Evolutionary conservation across 64 coral and sea anemone genomes (phyloP).

Genomic region (Stylophora pistillata): DNA sequence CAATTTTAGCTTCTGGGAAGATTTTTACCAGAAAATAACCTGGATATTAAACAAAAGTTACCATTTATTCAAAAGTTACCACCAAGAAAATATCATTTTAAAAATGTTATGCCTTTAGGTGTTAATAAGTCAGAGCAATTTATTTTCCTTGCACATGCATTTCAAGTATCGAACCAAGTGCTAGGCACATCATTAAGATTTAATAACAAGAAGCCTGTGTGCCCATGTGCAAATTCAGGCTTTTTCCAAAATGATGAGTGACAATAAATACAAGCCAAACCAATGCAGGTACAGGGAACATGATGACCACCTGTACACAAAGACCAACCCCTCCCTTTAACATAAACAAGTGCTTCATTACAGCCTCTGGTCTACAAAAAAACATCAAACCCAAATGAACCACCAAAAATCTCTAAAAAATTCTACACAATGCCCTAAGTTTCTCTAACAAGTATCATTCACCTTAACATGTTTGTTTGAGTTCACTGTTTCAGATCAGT

Average conservation of each 20-base stretch:
- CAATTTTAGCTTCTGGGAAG: slow-evolving; percentile 47
- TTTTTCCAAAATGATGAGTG: slow-evolving; percentile 36
- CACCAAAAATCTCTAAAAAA: no score
- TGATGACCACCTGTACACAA: not conserved
- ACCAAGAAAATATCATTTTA: not conserved
- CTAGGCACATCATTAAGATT: slow-evolving; percentile 40
- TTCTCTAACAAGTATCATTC: no score
- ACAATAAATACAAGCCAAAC: slow-evolving; percentile 41
- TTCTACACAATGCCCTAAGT: no score
- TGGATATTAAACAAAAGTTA: not conserved
- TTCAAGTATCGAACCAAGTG: slow-evolving; percentile 40
- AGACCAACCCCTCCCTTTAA: not conserved
- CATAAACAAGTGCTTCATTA: not conserved
- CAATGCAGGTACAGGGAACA: slow-evolving; percentile 37
- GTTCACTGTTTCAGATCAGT: no score
- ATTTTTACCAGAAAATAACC: not conserved
- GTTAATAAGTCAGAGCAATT: not conserved
- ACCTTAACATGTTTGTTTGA: no score
- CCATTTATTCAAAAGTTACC: not conserved
- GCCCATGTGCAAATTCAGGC: slow-evolving; percentile 34
- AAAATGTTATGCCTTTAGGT: not conserved
- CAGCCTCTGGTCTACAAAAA: not conserved
- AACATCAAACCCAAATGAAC: no score
- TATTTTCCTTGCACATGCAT: not conserved
- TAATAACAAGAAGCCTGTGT: slow-evolving; percentile 38